These are phyloP conservation scores for Drosophila baimaii DNA, from an alignment of 1,140 invertebrate species.

Conservation along the genomic window DNA sequence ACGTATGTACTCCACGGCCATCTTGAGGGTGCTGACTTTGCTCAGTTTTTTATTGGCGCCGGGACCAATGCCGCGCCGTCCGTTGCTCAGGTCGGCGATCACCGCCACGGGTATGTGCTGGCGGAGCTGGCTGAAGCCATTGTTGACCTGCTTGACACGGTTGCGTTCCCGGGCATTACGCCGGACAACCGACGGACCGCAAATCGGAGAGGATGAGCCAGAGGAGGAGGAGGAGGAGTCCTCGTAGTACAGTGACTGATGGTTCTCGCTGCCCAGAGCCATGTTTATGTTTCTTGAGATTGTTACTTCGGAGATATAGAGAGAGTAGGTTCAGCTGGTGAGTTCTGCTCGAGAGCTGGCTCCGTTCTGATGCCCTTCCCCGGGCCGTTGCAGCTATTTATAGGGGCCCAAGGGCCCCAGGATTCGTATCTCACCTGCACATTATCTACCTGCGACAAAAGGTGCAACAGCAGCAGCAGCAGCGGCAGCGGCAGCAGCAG, in stretches of 20 bases:
- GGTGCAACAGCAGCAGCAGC: slow-evolving; percentile 23
- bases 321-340: slow-evolving; percentile 10
- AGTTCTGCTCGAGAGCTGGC: slow-evolving; percentile 57
- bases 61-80: slow-evolving; percentile 85
- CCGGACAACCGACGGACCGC: slow-evolving; percentile 89
- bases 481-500: slow-evolving; percentile 21
- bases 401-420: slow-evolving; percentile 49
- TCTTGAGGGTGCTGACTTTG: slow-evolving; percentile 96
- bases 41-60: slow-evolving; percentile 93
- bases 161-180: slow-evolving; percentile 97
- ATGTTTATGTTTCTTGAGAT: slow-evolving; percentile 9
- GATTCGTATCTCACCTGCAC: slow-evolving; percentile 50
- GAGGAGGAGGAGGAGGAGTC: slow-evolving; percentile 26
- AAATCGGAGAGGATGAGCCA: slow-evolving; percentile 1
- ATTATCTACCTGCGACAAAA: slow-evolving; percentile 46
- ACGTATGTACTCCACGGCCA: slow-evolving; percentile 97
- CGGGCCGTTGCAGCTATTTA: slow-evolving; percentile 73
- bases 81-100: slow-evolving; percentile 88
- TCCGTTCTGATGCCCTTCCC: slow-evolving; percentile 83
- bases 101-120: slow-evolving; percentile 94
- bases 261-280: slow-evolving; percentile 47
- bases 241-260: slow-evolving; percentile 36
- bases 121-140: slow-evolving; percentile 94
- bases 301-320: not conserved
- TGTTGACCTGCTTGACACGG: slow-evolving; percentile 97